Conservation (phyloP, 2,797 vertebrate genomes). For the Harpagifer antarcticus region DNA sequence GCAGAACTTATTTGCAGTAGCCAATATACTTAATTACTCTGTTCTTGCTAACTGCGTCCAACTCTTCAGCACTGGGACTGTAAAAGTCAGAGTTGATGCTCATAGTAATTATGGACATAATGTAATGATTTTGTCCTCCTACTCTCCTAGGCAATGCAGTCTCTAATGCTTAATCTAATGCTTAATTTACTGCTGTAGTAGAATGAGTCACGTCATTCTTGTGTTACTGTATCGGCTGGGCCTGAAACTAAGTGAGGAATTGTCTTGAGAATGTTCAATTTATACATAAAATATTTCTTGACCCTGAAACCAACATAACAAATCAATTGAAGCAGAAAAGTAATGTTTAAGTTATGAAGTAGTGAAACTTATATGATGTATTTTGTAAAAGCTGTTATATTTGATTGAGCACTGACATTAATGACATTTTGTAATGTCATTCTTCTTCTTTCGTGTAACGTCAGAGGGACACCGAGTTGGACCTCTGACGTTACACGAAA, state of each 20-base stretch:
- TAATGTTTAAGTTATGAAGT: not conserved
- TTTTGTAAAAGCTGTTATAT: not conserved
- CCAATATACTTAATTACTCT: slow-evolving; percentile 77
- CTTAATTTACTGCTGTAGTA: slow-evolving; percentile 16
- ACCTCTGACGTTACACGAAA: no score
- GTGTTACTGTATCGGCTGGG: not conserved
- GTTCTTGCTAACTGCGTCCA: slow-evolving; percentile 61
- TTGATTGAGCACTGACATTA: not conserved
- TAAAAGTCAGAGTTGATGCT: slow-evolving; percentile 57
- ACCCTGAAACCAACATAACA: not conserved
- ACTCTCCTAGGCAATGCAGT: slow-evolving; percentile 14
- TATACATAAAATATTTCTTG: not conserved
- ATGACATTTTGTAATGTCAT: no score
- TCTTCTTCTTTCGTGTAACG: no score
- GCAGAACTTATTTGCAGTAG: slow-evolving; percentile 58
- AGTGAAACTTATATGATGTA: not conserved
- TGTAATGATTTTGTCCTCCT: slow-evolving; percentile 50
- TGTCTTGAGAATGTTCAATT: not conserved
- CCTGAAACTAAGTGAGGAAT: slow-evolving; percentile 8
- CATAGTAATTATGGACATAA: slow-evolving; percentile 58
- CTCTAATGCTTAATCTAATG: slow-evolving; percentile 41
- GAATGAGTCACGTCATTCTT: slow-evolving; percentile 2
- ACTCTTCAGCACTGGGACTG: slow-evolving; percentile 51
- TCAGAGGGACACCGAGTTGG: no score
- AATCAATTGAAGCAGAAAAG: not conserved